Base-by-base conservation (phyloP, 2,888 invertebrate species). In the Antheraea assamensis region DNA sequence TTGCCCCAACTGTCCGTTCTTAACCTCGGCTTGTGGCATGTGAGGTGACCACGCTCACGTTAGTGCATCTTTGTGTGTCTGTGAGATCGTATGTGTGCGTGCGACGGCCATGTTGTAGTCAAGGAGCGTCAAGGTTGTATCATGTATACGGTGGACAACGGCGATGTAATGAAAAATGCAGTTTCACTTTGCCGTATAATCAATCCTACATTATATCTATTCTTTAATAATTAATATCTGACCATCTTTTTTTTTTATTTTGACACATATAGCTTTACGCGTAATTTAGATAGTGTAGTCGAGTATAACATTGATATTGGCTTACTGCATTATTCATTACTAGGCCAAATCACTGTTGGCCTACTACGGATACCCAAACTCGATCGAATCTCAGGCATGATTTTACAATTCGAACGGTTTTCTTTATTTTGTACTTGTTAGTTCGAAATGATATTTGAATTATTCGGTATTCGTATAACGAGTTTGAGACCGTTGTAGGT, bases 1-100 rank as follows among this genome's bases (percentile, higher is more conserved):
- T 95, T 98, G 91, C 98, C 98, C 81, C 96, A 97, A 90, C 96
- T 98, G 84, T 96, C 96, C 91, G 97, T 97, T 87, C 96, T 98
- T 86, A 99, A 99, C 95, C 96, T 98, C 92, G 98, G 98, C 79
- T 96, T 99, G 87, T 98, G 98, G 98, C 97, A 98, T 95, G 97
- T 98, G 95, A 97, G 97, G 96, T 97, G 97, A 97, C 96, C 96
- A 90, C 91, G 89, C 89, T 87, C 86, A 85, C 87, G 84, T 85
- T 89, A 89, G 88, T 84, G 82, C 84, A 90, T 88, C 89, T 89
- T 85, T 85, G 86, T 85, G 82, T 85, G 85, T 85, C 81, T 79
- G 82, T 79, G 80, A 80, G 78, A 82, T 80, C 85, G 87, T 82
- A 81, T 87, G 92, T 90, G 92, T 90, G 90, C 87, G 93, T 91